Base-by-base conservation (phyloP, 2,888 invertebrate genomes). In the Colostygia pectinataria region DNA sequence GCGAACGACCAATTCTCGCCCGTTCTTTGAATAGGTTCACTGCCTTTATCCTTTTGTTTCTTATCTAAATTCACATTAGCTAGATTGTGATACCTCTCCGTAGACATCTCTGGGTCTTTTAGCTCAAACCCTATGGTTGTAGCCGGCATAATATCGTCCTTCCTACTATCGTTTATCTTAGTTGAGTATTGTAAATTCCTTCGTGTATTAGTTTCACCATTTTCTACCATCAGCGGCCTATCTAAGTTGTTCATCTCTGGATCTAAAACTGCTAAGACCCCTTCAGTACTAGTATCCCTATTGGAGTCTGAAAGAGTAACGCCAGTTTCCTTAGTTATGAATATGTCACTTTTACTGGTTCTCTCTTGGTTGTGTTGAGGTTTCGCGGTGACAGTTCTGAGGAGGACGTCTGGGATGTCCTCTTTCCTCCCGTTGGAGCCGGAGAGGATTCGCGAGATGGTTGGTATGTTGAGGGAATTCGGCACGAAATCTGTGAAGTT, bases 341-440 rank as follows among this genome's bases (percentile, higher is more conserved):
- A 84, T 3, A 84, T 68, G 55, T 88, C 90, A 62, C 82, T 88
- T 60, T 83, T 87, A 1, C 87, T 86, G 0, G 90, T 83, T 46
- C 80, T 86, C 28, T 90, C 90, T 33, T 79, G 85, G 34, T 71
- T 80, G 63, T 87, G 87, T 53, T 86, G 88, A 5, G 91, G 91
- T 64, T 89, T 90, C 1, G 93, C 91, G 0, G 94, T 94, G 24
- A 94, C 93, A 0, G 93, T 93, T 52, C 93, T 91, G 14, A 95
- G 80, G 0, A 96, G 82, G 31, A 96, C 94, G 56, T 95, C 95
- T 0, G 96, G 95, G 42, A 96, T 94, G 64, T 95, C 95, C 59
- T 95, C 95, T 63, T 95, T 95, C 20, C 95, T 91, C 0, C 97
- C 97, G 73, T 96, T 96, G 39, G 96, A 95, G 0, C 97, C 97